Conservation (phyloP, 2,888 invertebrate species). For the Drosophila neotestacea region DNA sequence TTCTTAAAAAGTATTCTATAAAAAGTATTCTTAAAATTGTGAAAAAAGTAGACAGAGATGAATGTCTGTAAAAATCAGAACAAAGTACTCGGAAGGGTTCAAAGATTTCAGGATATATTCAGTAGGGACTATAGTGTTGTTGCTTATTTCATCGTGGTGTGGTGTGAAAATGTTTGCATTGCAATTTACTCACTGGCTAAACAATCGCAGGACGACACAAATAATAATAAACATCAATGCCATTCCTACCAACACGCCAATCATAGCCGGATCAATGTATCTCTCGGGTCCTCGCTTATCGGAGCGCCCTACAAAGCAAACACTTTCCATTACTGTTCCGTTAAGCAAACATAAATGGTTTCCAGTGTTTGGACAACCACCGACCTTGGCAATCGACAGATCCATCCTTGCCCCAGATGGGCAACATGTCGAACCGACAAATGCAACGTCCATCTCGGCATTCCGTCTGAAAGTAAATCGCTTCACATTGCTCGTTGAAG, state of each 20-base stretch:
- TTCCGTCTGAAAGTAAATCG: slow-evolving; percentile 90
- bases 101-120: too few relatives aligned
- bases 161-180: slow-evolving; percentile 69
- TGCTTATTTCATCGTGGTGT: slow-evolving; percentile 22
- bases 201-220: slow-evolving; percentile 95
- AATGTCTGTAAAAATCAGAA: too few relatives aligned
- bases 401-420: slow-evolving; percentile 90
- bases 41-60: too few relatives aligned
- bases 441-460: slow-evolving; percentile 92
- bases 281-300: slow-evolving; percentile 88
- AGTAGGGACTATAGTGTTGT: neutral
- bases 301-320: slow-evolving; percentile 84
- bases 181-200: slow-evolving; percentile 92
- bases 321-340: slow-evolving; percentile 36
- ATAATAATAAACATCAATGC: slow-evolving; percentile 97
- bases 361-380: slow-evolving; percentile 11
- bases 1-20: too few relatives aligned
- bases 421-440: slow-evolving; percentile 92
- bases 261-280: slow-evolving; percentile 95
- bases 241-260: slow-evolving; percentile 95
- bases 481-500: slow-evolving; percentile 94
- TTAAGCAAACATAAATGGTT: slow-evolving; percentile 1
- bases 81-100: too few relatives aligned
- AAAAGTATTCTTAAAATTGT: too few relatives aligned
- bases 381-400: slow-evolving; percentile 91